Evolutionary conservation across 2,888 invertebrate genomes (phyloP).

Genomic region (Callyntrura guangdongensis): DNA sequence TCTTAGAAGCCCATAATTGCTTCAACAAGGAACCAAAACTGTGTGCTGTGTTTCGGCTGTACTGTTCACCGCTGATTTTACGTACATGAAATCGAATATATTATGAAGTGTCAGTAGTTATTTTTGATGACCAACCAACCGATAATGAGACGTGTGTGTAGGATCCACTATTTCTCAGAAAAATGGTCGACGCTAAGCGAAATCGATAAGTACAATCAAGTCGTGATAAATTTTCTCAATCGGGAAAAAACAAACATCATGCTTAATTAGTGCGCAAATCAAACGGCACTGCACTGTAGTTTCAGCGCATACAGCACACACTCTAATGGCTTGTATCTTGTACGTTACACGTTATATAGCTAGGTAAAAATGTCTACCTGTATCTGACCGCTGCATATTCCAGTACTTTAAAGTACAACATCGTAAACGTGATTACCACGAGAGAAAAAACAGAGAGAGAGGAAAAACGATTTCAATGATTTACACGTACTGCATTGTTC

Average conservation of each 20-base stretch:
- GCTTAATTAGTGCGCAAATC: background rate
- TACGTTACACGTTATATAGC: background rate
- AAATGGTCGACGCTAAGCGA: conserved; percentile 6
- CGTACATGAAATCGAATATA: background rate
- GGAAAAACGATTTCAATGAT: background rate
- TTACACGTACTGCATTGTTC: background rate
- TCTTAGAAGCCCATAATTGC: background rate
- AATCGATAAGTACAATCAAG: conserved; percentile 15
- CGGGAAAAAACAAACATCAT: background rate
- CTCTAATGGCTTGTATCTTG: background rate
- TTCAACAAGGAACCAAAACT: background rate
- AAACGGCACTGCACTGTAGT: background rate
- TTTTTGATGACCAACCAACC: background rate
- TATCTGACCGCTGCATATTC: conserved; percentile 10
- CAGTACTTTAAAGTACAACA: background rate
- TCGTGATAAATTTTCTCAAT: too few species aligned
- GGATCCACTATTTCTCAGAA: conserved; percentile 21
- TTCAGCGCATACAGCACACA: background rate
- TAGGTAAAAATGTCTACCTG: background rate
- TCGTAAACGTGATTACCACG: background rate
- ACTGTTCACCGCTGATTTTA: background rate
- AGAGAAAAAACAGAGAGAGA: too few species aligned
- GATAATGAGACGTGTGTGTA: background rate
- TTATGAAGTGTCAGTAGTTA: conserved; percentile 8
- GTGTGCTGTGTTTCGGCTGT: background rate